Evolutionary conservation across 2,797 vertebrate genomes (phyloP).

Genomic region (Bradypodion pumilum): DNA sequence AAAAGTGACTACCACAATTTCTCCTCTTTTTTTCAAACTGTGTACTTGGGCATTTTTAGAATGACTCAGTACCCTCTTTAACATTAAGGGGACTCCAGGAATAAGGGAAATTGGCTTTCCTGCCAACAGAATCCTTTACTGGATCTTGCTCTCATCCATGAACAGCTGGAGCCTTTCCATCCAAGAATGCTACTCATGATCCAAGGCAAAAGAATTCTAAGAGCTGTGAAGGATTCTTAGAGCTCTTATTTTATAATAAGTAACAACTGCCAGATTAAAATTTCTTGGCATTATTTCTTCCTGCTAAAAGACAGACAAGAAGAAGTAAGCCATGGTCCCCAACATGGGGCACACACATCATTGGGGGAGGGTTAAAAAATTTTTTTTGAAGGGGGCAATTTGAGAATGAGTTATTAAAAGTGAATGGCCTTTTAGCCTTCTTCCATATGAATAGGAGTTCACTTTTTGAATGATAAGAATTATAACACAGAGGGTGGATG

Average conservation of each 20-base stretch:
- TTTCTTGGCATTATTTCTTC: conserved; percentile 30
- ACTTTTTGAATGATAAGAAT: too few species aligned
- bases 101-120: background rate
- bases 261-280: background rate
- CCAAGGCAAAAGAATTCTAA: background rate
- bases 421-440: too few species aligned
- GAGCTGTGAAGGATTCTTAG: conserved; percentile 12
- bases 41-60: background rate
- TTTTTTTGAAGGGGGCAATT: too few species aligned
- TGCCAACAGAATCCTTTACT: background rate
- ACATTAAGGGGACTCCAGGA: background rate
- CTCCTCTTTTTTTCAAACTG: background rate
- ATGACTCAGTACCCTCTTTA: background rate
- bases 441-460: too few species aligned
- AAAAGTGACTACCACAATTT: background rate
- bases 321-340: too few species aligned
- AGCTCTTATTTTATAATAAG: conserved; percentile 26
- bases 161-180: background rate
- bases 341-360: too few species aligned
- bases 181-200: background rate
- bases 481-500: too few species aligned
- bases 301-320: conserved; percentile 13
- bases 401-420: too few species aligned
- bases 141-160: too few species aligned
- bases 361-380: too few species aligned